Conservation (phyloP, 2,888 invertebrate genomes). For the Phorcus lineatus region DNA sequence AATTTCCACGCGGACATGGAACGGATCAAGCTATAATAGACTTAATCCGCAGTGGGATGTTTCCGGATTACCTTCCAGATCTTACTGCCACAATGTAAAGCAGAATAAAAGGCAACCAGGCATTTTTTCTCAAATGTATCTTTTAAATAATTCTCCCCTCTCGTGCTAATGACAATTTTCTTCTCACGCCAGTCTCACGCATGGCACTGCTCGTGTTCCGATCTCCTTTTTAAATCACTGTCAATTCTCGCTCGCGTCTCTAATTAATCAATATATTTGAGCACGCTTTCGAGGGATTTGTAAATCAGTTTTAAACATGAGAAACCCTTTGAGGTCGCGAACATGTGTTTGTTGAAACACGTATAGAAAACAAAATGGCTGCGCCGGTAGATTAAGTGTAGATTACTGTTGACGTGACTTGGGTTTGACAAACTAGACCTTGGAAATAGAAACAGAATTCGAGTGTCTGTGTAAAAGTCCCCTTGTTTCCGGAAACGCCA, state of each 20-base stretch:
- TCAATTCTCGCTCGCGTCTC: constrained; percentile 21
- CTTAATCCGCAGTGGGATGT: neutral
- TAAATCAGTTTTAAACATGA: constrained; percentile 31
- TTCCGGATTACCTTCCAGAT: neutral
- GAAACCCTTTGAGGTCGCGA: constrained; percentile 25
- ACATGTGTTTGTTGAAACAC: constrained; percentile 25
- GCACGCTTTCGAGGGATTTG: constrained; percentile 29
- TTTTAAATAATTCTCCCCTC: neutral
- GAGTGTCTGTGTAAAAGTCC: neutral
- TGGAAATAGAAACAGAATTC: neutral
- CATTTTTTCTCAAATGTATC: constrained; percentile 18
- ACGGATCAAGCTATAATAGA: constrained; percentile 7
- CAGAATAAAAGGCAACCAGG: neutral
- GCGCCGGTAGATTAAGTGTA: constrained; percentile 19
- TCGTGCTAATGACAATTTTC: constrained; percentile 1
- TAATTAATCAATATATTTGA: constrained; percentile 35
- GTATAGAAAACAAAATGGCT: constrained; percentile 22
- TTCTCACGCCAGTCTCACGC: neutral
- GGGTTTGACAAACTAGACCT: neutral
- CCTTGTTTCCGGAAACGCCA: neutral
- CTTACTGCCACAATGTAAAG: neutral
- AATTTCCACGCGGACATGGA: neutral
- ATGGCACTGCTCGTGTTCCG: neutral
- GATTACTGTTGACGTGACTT: constrained; percentile 18
- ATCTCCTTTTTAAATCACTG: constrained; percentile 6